Evolutionary conservation across 1,140 invertebrate genomes (phyloP), one percentile per base, ranked within the genome.

Genomic region (Lucilia sericata): DNA sequence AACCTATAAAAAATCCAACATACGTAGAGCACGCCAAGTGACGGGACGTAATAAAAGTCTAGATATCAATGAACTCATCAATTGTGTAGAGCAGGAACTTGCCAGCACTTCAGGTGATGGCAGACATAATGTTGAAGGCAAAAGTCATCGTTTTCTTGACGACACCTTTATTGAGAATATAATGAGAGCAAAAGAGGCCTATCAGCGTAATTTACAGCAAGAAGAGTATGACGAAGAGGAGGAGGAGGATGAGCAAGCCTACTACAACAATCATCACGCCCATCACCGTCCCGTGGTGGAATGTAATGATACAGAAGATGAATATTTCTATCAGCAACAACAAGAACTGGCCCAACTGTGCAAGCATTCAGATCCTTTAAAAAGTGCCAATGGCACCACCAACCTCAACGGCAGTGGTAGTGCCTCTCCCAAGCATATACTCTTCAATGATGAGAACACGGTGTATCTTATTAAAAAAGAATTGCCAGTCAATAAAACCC

Each of bases 391-490:
- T 51, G 42, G 34, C 19, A 51, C n/a, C 5, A n/a, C 74, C 17
- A 60, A 47, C 2, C 7, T 25, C 47, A 51, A 34, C n/a, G 14
- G 8, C 21, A 60, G 49, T 19, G 75, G 74, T 5, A 34, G 70
- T 14, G n/a, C 36, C 14, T 34, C 84, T 14, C 30, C 84, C 60
- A 65, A 88, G 75, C 89, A 91, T 36, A 91, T 91, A 76, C 85
- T 91, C 8, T 91, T 91, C 84, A 91, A 91, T 49, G 89, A 91
- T 36, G 89, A 91, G 83, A 91, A 91, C 9, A 88, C 87, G 0
- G 87, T 91, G 13, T 91, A 91, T 36, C 85, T 91, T 12, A 91
- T 91, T 9, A 88, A 90, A 75, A 90, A 91, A 83, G 89, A 91
- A 83, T 86, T 88, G 75, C 89, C 88, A 0, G 88, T 90, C 70